Base-by-base conservation (phyloP, 1,140 invertebrate species). In the Geopemphigus sp. region DNA sequence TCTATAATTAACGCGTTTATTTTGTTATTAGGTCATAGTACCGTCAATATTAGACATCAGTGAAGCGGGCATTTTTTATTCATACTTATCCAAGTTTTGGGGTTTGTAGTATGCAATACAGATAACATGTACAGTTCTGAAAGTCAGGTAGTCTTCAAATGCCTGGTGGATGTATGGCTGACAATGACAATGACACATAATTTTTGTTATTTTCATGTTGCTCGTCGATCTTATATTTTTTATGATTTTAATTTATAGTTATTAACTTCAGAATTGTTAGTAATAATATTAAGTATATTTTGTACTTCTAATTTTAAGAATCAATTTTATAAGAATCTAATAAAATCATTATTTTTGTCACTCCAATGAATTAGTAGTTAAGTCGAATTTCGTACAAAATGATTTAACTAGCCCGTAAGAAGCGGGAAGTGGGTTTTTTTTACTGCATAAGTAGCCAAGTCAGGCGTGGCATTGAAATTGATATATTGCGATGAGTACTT, bases 81-180 rank as follows among this genome's bases (percentile, higher is more conserved):
- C 96, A 1, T 98, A 91, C 85, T 84, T 94, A 45, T 90, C 92
- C 1, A 99, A 99, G 86, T 88, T 90, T 82, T 98, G 97, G 95
- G 97, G 91, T 5, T 85, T 99, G 26, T 97, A 98, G 84, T 98
- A 98, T 87, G 96, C 98, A 1, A 93, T 95, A 0, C 90, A 93
- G 82, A 95, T 95, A 17, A 96, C 97, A 1, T 91, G 91, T 74
- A 98, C 97, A 0, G 93, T 99, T 83, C 88, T 99, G 6, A 92
- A 94, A 86, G 95, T 99, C n/a, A 97, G 97, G 97, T 80, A 97
- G 97, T 70, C 97, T 97, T 1, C 97, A 98, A 87, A 88, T 93
- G 1, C 90, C 90, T 10, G 74, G 74, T 63, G 74, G 74, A 47
- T 57, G 74, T 47, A 57, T 57, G 61, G 57, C 74, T n/a, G 57